These are phyloP conservation scores for Alauda arvensis DNA, from an alignment of 2,797 vertebrate genomes.

Conservation along the genomic window DNA sequence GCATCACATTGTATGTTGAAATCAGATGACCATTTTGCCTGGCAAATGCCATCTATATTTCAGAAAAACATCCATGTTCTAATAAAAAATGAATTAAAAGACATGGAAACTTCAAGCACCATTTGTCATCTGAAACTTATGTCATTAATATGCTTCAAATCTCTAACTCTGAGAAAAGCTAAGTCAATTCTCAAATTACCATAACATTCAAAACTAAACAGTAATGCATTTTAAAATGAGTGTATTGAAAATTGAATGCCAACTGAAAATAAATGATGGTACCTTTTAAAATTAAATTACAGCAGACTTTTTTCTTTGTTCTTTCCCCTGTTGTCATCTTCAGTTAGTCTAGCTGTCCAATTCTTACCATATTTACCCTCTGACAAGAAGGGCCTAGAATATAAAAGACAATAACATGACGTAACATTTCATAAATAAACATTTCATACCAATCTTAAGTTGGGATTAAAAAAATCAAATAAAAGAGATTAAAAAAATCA, in stretches of 20 bases:
- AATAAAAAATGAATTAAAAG: constrained; percentile 82
- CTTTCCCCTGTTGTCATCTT: constrained; percentile 62
- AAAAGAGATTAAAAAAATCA: too few relatives aligned
- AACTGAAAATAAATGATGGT: constrained; percentile 76
- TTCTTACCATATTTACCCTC: constrained; percentile 40
- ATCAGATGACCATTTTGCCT: constrained; percentile 71
- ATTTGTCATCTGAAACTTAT: constrained; percentile 75
- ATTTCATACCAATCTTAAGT: neutral
- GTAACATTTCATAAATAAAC: constrained; percentile 28
- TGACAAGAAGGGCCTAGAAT: constrained; percentile 52
- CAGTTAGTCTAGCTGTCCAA: constrained; percentile 61
- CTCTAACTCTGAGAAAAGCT: constrained; percentile 70
- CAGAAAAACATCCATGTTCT: constrained; percentile 72
- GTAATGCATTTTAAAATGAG: constrained; percentile 82
- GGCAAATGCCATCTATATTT: constrained; percentile 74
- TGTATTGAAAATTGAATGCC: constrained; percentile 77
- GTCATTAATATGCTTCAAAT: constrained; percentile 67
- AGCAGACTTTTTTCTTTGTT: constrained; percentile 55
- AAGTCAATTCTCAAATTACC: constrained; percentile 77
- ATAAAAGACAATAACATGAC: constrained; percentile 33
- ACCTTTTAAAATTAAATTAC: constrained; percentile 74
- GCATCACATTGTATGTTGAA: constrained; percentile 66
- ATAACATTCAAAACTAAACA: constrained; percentile 74
- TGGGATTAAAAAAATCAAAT: neutral
- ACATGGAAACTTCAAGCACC: constrained; percentile 71